phyloP scores from a whole-genome alignment of 2,113 vertebrate genomes.

The Tachycineta bicolor region DNA sequence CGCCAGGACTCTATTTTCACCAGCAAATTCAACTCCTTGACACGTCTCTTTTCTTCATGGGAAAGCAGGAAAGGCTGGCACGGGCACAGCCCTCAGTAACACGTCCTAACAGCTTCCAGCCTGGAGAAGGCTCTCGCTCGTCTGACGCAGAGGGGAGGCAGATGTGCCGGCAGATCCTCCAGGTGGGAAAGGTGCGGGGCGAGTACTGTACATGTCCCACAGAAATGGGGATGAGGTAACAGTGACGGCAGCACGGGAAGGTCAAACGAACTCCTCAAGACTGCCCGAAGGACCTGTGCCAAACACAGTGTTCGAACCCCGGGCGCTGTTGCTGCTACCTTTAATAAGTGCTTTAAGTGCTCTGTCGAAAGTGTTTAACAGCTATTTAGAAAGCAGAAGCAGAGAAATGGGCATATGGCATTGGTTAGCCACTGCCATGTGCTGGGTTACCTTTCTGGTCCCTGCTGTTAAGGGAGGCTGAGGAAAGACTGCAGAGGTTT shows the following conservation, averaged over 20 bases:
- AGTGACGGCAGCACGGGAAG: background rate
- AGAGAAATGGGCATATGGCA: accelerated
- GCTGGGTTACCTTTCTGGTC: background rate
- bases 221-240: background rate
- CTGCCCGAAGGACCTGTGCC: background rate
- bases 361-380: background rate
- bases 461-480: background rate
- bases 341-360: background rate
- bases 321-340: background rate
- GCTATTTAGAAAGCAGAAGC: background rate
- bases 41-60: background rate
- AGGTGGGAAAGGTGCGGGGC: background rate
- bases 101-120: background rate
- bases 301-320: background rate
- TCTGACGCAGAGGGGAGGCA: background rate
- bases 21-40: background rate
- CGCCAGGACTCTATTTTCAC: background rate
- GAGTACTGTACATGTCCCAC: background rate
- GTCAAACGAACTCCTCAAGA: background rate
- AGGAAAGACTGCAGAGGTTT: background rate
- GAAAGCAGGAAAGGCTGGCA: background rate
- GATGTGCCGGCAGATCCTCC: background rate
- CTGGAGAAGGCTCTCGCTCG: background rate
- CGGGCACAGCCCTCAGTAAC: background rate
- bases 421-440: background rate